Evolutionary conservation across 2,113 vertebrate genomes (phyloP).

Genomic region (Sclerurus mexicanus): DNA sequence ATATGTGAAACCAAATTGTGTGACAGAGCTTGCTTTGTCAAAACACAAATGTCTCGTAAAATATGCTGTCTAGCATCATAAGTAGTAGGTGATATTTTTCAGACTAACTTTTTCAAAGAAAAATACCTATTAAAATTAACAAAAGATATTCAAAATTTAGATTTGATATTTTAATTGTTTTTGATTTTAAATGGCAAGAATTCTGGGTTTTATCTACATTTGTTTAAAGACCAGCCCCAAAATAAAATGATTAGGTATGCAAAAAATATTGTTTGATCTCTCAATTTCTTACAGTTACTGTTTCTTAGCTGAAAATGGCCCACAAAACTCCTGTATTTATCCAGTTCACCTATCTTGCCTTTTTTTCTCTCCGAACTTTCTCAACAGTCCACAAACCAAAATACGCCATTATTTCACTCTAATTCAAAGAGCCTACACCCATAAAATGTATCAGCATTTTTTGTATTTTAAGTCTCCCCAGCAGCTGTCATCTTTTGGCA

Average conservation of each 20-base stretch:
- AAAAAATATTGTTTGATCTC: not conserved
- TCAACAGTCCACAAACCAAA: not conserved
- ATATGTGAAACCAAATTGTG: slow-evolving; percentile 39
- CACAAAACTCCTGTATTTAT: accelerated
- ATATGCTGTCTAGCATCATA: slow-evolving; percentile 42
- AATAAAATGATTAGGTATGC: not conserved
- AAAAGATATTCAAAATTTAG: not conserved
- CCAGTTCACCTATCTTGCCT: not conserved
- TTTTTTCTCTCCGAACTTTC: not conserved
- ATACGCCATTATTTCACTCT: not conserved
- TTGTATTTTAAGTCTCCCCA: not conserved
- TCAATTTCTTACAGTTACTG: not conserved
- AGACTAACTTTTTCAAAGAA: not conserved
- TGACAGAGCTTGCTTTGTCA: slow-evolving; percentile 64
- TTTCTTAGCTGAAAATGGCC: not conserved
- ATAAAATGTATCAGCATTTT: not conserved
- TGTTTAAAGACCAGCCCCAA: not conserved
- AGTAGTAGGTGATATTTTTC: slow-evolving; percentile 3
- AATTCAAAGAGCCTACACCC: not conserved
- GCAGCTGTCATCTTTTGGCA: not conserved
- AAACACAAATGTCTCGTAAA: slow-evolving; percentile 63
- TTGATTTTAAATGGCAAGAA: not conserved
- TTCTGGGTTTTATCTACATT: not conserved
- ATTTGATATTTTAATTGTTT: not conserved
- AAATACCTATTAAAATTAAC: not conserved